These are phyloP conservation scores for Pangasianodon gigas DNA, from an alignment of 2,113 vertebrate species.

Conservation along the genomic window DNA sequence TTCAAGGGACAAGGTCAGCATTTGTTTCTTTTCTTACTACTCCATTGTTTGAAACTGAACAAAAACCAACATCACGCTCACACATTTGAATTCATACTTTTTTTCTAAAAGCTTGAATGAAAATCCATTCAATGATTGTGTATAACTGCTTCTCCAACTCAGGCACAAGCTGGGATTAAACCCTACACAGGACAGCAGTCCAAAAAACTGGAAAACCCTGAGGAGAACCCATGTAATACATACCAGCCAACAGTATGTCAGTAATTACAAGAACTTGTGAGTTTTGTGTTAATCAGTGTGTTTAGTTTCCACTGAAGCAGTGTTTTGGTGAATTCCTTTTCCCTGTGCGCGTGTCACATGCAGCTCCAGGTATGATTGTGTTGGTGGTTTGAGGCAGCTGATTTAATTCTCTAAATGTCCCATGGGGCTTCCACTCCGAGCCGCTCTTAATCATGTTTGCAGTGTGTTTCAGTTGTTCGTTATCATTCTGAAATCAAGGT, in stretches of 20 bases:
- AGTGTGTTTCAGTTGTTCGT: not conserved
- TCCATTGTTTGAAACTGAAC: not conserved
- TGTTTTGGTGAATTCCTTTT: not conserved
- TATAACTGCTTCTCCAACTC: not conserved
- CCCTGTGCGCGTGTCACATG: not conserved
- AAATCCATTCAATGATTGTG: not conserved
- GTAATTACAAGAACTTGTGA: not conserved
- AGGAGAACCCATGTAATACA: not conserved
- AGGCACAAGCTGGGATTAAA: not conserved
- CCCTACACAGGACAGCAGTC: too few species aligned
- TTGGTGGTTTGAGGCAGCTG: slow-evolving; percentile 4
- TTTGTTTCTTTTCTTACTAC: not conserved
- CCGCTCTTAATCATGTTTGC: slow-evolving; percentile 16
- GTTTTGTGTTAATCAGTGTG: not conserved
- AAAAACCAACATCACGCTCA: not conserved
- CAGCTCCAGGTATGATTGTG: slow-evolving; percentile 1
- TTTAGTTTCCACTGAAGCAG: not conserved
- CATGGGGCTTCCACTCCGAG: not conserved
- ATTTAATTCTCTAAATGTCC: slow-evolving; percentile 16
- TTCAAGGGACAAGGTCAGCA: not conserved
- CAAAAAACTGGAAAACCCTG: not conserved
- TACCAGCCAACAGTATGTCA: not conserved
- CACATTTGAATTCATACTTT: not conserved
- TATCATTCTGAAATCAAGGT: slow-evolving; percentile 13
- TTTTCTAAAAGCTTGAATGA: not conserved